These are phyloP conservation scores for Lordiphosa stackelbergi DNA, from an alignment of 1,140 invertebrate species.

Conservation along the genomic window DNA sequence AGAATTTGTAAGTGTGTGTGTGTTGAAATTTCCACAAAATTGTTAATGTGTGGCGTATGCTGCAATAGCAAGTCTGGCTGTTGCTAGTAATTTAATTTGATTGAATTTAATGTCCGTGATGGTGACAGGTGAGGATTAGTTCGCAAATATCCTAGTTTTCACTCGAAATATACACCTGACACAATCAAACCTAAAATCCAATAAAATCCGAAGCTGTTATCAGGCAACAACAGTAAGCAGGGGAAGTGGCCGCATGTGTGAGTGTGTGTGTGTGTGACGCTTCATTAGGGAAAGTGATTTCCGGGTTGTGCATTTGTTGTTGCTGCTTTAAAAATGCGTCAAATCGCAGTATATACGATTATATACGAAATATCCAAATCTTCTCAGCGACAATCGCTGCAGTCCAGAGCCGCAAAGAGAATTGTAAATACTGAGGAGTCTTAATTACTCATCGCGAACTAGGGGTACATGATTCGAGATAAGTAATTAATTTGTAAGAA, in stretches of 20 bases:
- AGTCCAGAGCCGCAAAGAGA: no score
- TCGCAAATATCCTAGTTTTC: not conserved
- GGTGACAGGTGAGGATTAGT: no score
- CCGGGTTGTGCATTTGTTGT: constrained; percentile 30
- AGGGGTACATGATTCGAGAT: no score
- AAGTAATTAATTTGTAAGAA: no score
- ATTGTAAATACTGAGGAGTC: no score
- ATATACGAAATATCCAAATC: no score
- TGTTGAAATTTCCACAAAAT: constrained; percentile 15
- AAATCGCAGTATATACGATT: no score
- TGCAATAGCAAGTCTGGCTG: not conserved
- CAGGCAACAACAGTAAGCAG: constrained; percentile 5
- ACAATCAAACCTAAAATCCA: not conserved
- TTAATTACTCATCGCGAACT: no score
- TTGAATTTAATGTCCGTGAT: no score
- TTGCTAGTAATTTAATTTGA: not conserved
- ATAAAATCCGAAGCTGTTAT: constrained; percentile 8
- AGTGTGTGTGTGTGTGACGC: constrained; percentile 15
- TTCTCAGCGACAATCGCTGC: no score
- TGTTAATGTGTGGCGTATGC: not conserved
- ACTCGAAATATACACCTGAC: not conserved
- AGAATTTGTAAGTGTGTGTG: constrained; percentile 32
- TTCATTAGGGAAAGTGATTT: constrained; percentile 53
- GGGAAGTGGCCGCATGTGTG: constrained; percentile 8
- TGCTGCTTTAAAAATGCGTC: not conserved